A percentile compares a stretch with the other conserved stretches of the same genome.
These are phyloP conservation scores for Aythya baeri DNA, from an alignment of 2,113 vertebrate species.

Conservation along the genomic window DNA sequence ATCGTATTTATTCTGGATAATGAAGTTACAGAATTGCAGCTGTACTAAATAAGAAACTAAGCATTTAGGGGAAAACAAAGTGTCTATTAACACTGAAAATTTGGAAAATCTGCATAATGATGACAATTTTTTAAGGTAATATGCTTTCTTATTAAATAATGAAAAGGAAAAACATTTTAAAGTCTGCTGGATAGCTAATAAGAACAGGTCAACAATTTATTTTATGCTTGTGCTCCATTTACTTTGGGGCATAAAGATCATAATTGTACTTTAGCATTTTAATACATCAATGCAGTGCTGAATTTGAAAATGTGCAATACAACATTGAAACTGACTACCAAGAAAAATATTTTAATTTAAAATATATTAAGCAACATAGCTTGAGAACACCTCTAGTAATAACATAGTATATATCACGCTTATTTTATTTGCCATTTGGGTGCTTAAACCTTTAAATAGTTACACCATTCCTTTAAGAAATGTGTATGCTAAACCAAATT, in stretches of 20 bases:
- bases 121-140: constrained; percentile 1
- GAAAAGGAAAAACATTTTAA: background rate
- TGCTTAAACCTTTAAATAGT: background rate
- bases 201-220: background rate
- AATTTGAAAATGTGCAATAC: background rate
- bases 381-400: background rate
- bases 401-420: background rate
- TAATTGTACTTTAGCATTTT: background rate
- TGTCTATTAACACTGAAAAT: background rate
- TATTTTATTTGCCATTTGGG: background rate
- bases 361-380: background rate
- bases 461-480: background rate
- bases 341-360: background rate
- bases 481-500: background rate
- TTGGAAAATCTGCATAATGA: background rate
- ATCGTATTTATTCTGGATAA: constrained; percentile 37
- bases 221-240: background rate
- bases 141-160: background rate
- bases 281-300: background rate
- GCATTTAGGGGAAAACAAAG: background rate
- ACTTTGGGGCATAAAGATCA: background rate
- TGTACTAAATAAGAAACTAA: constrained; percentile 14
- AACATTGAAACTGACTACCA: background rate
- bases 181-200: background rate
- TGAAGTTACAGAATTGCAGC: constrained; percentile 28